Evolutionary conservation across 1,140 invertebrate genomes (phyloP), one percentile per base, ranked within the genome.

Genomic region (Trichomalopsis sarcophagae): DNA sequence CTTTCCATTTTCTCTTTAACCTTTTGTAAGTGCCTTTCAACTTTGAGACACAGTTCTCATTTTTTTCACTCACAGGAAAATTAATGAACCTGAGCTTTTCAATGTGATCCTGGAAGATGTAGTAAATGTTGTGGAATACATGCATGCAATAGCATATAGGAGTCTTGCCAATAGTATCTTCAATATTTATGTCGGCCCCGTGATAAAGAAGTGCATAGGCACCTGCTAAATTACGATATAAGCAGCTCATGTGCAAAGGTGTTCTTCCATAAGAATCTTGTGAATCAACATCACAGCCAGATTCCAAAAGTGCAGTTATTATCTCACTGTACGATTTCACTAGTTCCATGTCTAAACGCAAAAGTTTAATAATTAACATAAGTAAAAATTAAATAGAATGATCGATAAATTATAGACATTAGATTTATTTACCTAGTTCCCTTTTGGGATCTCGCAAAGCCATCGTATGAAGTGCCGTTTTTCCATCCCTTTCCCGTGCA

Each of bases 181-280:
- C 62, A 33, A 79, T 62, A 66, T 79, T 79, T 66, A 79, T 79
- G 30, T 79, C 77, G 2, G 77, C 77, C 6, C 77, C 77, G 66
- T 79, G 62, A n/a, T 79, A 30, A 23, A 79, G 33, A 36, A 79
- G 33, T 27, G 77, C 77, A 36, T 77, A 77, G n/a, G 75, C 75
- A 47, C 21, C 75, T 27, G 75, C 44, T 30, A 77, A 78, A 33
- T 62, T 66, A 30, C 47, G 47, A 33, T 66, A 66, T 10, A 78
- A 33, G 50, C 50, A 40, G 0, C 62, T 68, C 13, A 73, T 81
- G 7, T 73, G 80, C 27, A 79, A 23, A 6, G 77, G 27, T 6
- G 77, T 79, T 79, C 62, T 68, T 71, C 30, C 40, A 30, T 47
- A 30, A 30, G 10, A 47, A 30, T 81, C 69, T 30, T 21, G 11